Conservation (phyloP, 1,140 invertebrate genomes). For the Elymnias hypermnestra region DNA sequence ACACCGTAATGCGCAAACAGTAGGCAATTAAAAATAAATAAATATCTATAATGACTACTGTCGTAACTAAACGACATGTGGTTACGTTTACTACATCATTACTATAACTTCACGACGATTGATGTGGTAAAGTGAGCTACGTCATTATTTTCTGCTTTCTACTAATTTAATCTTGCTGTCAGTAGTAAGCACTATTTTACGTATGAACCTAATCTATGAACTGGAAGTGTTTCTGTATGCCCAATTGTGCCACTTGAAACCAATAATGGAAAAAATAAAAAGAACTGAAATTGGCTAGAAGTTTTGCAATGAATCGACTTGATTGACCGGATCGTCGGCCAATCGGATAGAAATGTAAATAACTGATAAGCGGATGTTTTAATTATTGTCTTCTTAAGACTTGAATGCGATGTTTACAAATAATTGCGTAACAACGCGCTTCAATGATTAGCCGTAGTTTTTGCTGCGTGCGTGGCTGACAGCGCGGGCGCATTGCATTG, state of each 20-base stretch:
- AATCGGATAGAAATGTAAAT: constrained; percentile 7
- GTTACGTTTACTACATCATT: not conserved
- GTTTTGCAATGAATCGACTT: not conserved
- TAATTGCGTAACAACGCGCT: constrained; percentile 36
- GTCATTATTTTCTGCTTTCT: not conserved
- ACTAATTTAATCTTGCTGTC: not conserved
- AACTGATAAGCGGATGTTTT: constrained; percentile 23
- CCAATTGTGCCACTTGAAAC: too few relatives aligned
- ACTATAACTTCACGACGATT: not conserved
- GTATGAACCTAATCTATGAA: too few relatives aligned
- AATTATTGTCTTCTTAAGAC: too few relatives aligned
- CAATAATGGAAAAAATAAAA: too few relatives aligned
- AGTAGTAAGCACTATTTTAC: too few relatives aligned
- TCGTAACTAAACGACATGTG: not conserved
- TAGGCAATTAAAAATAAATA: not conserved
- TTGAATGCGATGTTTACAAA: constrained; percentile 14
- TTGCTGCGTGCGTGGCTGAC: constrained; percentile 29
- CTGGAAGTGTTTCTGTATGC: too few relatives aligned
- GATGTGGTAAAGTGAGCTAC: constrained; percentile 1
- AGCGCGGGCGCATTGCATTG: constrained; percentile 16
- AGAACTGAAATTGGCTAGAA: not conserved
- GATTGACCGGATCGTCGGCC: not conserved
- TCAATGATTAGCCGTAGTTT: constrained; percentile 37
- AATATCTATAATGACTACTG: too few relatives aligned
- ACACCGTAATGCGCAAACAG: constrained; percentile 19